Evolutionary conservation across 2,888 invertebrate genomes (phyloP), one percentile per base, ranked within the genome.

Genomic region (Agrotis clavis): DNA sequence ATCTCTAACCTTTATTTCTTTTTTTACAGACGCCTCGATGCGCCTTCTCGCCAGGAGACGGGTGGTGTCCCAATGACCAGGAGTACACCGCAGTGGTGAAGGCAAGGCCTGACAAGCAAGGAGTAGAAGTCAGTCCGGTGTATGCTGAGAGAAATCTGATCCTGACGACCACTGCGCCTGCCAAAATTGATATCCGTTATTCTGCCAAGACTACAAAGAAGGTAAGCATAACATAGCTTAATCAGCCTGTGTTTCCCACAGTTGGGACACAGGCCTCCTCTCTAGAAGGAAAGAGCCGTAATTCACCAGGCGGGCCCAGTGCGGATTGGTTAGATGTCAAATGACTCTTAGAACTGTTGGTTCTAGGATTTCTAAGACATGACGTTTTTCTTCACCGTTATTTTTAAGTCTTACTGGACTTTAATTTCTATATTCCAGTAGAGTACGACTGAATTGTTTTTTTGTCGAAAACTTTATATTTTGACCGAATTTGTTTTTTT

Each of bases 21-120:
- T 87, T 60, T 77, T 88, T 81, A 35, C 89, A 93, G 92, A 69
- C 67, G 13, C 47, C 63, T 0, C 89, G 89, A 72, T 93, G 93
- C 63, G n/a, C 72, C 1, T 48, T 62, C 3, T 35, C 57, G 1
- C 16, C 50, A 0, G 60, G 65, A 11, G 91, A 92, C 62, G 75
- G 73, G 57, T 91, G 89, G 90, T 94, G 94, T 73, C 76, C 87
- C 4, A 35, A 67, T 2, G 61, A 86, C 14, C 63, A 64, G 7
- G 93, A 93, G 71, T 60, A 30, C 1, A 64, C 85, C n/a, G 7
- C 7, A 0, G 19, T 6, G 6, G n/a, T 83, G 0, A 16, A 56
- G 0, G 65, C 66, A 4, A 61, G 0, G 67, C 53, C 11, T 72
- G 61, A 4, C 64, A 71, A 0, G 13, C 35, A 48, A 25, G 64